Conservation (phyloP, 2,113 vertebrate species). For the Macquaria ambigua region DNA sequence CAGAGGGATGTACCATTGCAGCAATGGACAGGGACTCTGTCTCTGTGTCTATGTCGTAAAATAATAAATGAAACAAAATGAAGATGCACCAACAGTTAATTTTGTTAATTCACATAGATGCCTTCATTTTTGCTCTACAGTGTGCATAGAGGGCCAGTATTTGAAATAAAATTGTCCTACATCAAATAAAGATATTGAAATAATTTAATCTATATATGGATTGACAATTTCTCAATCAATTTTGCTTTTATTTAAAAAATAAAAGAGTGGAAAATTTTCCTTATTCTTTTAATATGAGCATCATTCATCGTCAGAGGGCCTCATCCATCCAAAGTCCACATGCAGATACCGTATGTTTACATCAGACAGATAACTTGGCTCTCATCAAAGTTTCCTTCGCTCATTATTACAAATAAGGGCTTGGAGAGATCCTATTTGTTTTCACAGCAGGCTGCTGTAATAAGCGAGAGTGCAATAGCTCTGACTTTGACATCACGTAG, state of each 20-base stretch:
- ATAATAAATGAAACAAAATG: background rate
- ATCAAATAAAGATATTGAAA: background rate
- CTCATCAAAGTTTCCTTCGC: background rate
- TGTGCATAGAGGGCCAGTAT: background rate
- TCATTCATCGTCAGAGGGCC: slow-evolving; percentile 7
- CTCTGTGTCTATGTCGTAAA: background rate
- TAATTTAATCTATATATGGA: background rate
- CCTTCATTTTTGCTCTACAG: background rate
- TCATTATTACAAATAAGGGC: slow-evolving; percentile 37
- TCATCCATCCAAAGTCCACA: background rate
- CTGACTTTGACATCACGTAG: slow-evolving; percentile 24
- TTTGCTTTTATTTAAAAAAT: no score
- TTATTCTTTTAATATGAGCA: background rate
- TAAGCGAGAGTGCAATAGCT: slow-evolving; percentile 18
- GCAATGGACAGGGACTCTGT: background rate
- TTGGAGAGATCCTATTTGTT: slow-evolving; percentile 37
- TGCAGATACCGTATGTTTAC: background rate
- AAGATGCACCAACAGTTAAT: background rate
- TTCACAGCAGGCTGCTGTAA: slow-evolving; percentile 33
- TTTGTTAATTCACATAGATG: background rate
- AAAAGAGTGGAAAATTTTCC: background rate
- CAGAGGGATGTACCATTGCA: background rate
- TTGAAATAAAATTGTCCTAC: background rate
- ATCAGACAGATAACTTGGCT: slow-evolving; percentile 14
- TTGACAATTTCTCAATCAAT: background rate